Evolutionary conservation across 1,140 invertebrate genomes (phyloP).

Genomic region (Macrobrachium nipponense): DNA sequence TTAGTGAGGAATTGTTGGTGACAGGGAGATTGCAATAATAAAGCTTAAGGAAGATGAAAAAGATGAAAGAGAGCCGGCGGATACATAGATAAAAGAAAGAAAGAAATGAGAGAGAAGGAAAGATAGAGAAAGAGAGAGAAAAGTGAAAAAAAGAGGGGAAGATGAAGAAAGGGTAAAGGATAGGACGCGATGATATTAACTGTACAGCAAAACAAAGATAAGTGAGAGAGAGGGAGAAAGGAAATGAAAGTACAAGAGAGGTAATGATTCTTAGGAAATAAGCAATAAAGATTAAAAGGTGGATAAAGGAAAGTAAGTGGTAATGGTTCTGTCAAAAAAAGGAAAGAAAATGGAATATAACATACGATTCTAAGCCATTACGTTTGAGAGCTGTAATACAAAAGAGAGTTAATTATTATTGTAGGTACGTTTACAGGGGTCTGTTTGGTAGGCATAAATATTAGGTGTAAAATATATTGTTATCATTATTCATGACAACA

Average conservation of each 20-base stretch:
- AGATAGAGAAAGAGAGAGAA: not conserved
- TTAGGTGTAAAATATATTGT: not conserved
- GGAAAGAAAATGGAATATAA: not conserved
- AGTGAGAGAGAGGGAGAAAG: conserved; percentile 4
- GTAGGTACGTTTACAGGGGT: no score
- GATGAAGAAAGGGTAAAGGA: no score
- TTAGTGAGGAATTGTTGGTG: no score
- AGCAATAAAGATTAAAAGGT: conserved; percentile 1
- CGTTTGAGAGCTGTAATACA: no score
- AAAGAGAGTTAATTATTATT: no score
- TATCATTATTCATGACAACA: not conserved
- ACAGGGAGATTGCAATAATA: no score
- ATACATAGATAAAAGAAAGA: no score
- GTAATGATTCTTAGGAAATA: not conserved
- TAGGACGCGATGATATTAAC: no score
- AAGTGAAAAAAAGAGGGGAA: no score
- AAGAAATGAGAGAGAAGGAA: conserved; percentile 19
- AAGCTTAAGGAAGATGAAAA: not conserved
- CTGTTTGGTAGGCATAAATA: no score
- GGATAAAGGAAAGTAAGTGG: not conserved
- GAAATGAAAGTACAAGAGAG: no score
- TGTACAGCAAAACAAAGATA: not conserved
- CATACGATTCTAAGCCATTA: no score
- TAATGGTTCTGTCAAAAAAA: not conserved
- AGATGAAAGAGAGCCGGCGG: not conserved